These are phyloP conservation scores for Elmis aenea DNA, from an alignment of 2,888 invertebrate species.

Conservation along the genomic window DNA sequence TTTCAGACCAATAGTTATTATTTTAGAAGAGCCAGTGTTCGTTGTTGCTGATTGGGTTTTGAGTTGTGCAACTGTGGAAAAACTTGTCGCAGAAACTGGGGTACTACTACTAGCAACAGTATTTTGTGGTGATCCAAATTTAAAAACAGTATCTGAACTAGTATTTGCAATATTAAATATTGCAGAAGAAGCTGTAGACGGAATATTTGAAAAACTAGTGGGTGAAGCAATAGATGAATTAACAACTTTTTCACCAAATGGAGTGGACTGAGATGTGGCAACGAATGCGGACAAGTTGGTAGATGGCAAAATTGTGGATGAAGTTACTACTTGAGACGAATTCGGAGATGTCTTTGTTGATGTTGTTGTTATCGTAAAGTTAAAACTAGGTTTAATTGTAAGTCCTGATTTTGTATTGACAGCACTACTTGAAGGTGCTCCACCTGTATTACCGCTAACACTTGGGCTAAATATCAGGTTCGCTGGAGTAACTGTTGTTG, in stretches of 20 bases:
- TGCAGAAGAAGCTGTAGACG: slow-evolving; percentile 1
- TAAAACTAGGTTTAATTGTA: no score
- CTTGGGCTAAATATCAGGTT: no score
- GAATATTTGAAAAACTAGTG: not conserved
- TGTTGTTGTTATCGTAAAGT: slow-evolving; percentile 1
- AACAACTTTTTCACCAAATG: not conserved
- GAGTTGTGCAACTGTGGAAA: no score
- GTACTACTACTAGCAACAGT: slow-evolving; percentile 13
- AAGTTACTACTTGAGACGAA: no score
- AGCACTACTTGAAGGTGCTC: no score
- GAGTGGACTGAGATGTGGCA: not conserved
- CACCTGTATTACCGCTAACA: no score
- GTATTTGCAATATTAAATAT: not conserved
- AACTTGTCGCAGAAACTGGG: slow-evolving; percentile 29
- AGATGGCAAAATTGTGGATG: no score
- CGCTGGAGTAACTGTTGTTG: no score
- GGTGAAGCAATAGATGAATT: not conserved
- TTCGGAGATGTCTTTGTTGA: not conserved
- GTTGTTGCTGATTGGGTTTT: no score
- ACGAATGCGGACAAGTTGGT: not conserved
- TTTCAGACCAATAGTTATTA: no score
- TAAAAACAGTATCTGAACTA: slow-evolving; percentile 23
- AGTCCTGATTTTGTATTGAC: no score
- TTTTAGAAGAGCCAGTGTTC: no score
- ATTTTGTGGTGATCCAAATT: slow-evolving; percentile 25